Evolutionary conservation across 2,888 invertebrate genomes (phyloP), one percentile per base, ranked within the genome.

Genomic region (Reticulitermes lucifugus): DNA sequence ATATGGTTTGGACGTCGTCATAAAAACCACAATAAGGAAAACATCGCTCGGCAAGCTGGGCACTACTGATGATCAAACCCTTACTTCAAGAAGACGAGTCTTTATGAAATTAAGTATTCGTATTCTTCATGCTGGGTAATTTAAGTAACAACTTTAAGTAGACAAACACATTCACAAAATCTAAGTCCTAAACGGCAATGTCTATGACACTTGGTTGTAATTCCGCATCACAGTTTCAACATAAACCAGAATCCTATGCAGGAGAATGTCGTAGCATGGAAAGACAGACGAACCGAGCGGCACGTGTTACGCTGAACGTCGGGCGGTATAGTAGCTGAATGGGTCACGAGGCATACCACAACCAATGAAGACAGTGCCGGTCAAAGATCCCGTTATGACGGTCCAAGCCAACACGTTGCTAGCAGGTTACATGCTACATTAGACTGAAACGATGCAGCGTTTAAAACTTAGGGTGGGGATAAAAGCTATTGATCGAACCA

Each of bases 311-410:
- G n/a, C 25, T 0, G 29, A 18, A 14, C 55, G 14, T 14, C 5
- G 41, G 73, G 4, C 18, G 29, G 73, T 21, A 14, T 73, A 73
- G 41, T 41, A 73, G 73, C 73, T 41, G 73, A 73, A 73, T 73
- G 73, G 73, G 73, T 73, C 73, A 73, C 73, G 73, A 73, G 73
- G 73, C 29, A 73, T 10, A 21, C 73, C 73, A 73, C 41, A 35
- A 29, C 73, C 70, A 35, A 73, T 73, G 41, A 35, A 73, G 73
- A 21, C 7, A 7, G 35, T 65, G 65, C 65, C 65, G 14, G 65
- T 9, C 25, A 5, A 5, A 12, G 73, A 41, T 73, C 73, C 73
- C 73, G 73, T 73, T 73, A 73, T 41, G 35, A 41, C 73, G 35
- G 71, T 25, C 71, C 35, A 29, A 73, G 70, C 70, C n/a, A 25